phyloP scores from a whole-genome alignment of 2,113 vertebrate species.

The Cettia cetti region DNA sequence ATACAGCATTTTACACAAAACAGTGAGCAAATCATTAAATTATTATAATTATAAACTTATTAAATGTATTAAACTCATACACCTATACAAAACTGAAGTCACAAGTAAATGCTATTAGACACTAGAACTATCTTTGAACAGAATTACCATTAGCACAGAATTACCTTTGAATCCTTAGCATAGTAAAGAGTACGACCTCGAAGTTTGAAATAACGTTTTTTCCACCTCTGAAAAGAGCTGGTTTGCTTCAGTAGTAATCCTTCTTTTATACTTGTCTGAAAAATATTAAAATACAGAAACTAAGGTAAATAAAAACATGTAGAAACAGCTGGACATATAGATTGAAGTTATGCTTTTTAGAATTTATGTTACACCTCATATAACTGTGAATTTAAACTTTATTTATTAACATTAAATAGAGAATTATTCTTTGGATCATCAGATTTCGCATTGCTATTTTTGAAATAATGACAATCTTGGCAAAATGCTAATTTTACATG shows the following conservation, averaged over 20 bases:
- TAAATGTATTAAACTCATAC: neutral
- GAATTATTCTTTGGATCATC: neutral
- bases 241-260: slow-evolving; percentile 96
- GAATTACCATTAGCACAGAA: neutral
- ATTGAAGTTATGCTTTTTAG: neutral
- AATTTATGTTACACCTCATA: neutral
- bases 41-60: neutral
- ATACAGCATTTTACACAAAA: neutral
- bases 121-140: slow-evolving; percentile 82
- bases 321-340: neutral
- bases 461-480: neutral
- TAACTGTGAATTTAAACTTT: neutral
- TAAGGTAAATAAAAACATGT: neutral
- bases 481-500: neutral
- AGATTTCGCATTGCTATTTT: neutral
- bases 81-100: neutral
- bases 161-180: slow-evolving; percentile 98
- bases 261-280: slow-evolving; percentile 95
- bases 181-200: slow-evolving; percentile 97
- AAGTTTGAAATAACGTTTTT: slow-evolving; percentile 97
- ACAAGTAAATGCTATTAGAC: neutral
- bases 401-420: neutral
- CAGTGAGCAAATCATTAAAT: neutral
- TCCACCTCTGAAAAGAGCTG: slow-evolving; percentile 99
- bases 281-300: slow-evolving; percentile 27